phyloP scores from a whole-genome alignment of 1,140 invertebrate genomes.

The Cephus cinctus region DNA sequence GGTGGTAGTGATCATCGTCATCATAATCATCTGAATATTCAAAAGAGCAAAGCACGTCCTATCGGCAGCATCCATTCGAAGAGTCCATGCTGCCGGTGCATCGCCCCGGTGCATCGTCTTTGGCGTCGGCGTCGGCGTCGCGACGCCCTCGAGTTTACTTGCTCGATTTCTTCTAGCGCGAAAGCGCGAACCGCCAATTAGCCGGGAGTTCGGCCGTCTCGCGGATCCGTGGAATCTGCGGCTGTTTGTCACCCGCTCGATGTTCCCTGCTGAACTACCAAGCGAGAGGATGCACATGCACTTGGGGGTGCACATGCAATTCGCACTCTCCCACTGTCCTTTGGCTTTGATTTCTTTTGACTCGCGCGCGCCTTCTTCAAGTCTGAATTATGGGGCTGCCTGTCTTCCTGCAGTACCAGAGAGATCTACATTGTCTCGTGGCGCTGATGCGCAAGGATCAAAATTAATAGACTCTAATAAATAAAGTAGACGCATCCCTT shows the following conservation, averaged over 20 bases:
- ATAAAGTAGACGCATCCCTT: too few relatives aligned
- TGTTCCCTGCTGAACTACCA: background rate
- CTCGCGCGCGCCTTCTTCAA: constrained; percentile 37
- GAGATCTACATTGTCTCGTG: too few relatives aligned
- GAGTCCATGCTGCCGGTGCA: too few relatives aligned
- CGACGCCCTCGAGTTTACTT: background rate
- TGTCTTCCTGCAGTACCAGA: too few relatives aligned
- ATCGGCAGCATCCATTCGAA: too few relatives aligned
- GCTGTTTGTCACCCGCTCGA: constrained; percentile 47
- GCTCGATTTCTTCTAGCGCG: constrained; percentile 30
- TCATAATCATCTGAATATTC: too few relatives aligned
- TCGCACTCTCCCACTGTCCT: constrained; percentile 8
- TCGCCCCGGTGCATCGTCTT: too few relatives aligned
- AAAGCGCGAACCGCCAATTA: constrained; percentile 46
- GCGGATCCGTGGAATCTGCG: constrained; percentile 44
- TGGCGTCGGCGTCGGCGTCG: too few relatives aligned
- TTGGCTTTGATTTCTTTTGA: constrained; percentile 24
- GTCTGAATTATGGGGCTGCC: constrained; percentile 41
- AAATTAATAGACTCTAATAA: too few relatives aligned
- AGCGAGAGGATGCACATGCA: constrained; percentile 1
- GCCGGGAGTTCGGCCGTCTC: constrained; percentile 37
- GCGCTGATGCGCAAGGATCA: background rate
- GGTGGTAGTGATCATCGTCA: too few relatives aligned
- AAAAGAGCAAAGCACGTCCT: too few relatives aligned
- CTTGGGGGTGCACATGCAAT: background rate